Base-by-base conservation (phyloP, 2,113 vertebrate species). In the Litocranius walleri region DNA sequence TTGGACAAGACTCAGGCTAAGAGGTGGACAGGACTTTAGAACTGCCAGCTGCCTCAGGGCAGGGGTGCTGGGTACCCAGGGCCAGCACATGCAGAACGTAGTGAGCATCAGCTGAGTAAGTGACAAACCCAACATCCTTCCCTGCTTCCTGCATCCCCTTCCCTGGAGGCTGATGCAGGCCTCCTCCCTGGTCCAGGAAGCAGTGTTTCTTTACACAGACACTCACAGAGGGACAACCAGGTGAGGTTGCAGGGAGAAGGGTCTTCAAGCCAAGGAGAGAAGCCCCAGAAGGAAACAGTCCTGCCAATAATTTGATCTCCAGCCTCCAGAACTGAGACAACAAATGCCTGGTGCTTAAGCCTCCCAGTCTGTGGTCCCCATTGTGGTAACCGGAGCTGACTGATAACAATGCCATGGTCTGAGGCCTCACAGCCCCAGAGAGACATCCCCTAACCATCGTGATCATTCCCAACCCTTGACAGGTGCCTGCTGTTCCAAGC, bases 381-480 rank as follows among this genome's bases (percentile, higher is more conserved):
- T n/a, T 16, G 1, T 0, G 19, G 50, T 16, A 36, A 19, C 54
- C 19, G 1, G 5, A 67, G 78, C 74, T 27, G 29, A 36, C 23
- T 1, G 40, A 25, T 3, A 16, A 40, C 2, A 45, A 7, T 0
- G 33, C 54, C 25, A 7, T 19, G 43, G 19, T 61, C 64, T 30
- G 33, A 64, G 61, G 21, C 7, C 27, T 21, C 15, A 2, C 48
- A 10, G 52, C 50, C 57, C 84, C 9, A 3, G 54, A 81, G 7
- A 52, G 59, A 57, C 11, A 64, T 0, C 33, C 33, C 30, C 7
- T 6, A 23, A 21, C 7, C 67, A 71, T 71, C 5, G 0, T 0
- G 0, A 23, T 1, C 6, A 16, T 23, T 29, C 50, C 40, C 13
- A 48, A 1, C 10, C 4, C 0, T 12, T 2, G 6, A 7, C 0